phyloP scores from a whole-genome alignment of 64 coral and sea anemone genomes.

The Actinia equina region DNA sequence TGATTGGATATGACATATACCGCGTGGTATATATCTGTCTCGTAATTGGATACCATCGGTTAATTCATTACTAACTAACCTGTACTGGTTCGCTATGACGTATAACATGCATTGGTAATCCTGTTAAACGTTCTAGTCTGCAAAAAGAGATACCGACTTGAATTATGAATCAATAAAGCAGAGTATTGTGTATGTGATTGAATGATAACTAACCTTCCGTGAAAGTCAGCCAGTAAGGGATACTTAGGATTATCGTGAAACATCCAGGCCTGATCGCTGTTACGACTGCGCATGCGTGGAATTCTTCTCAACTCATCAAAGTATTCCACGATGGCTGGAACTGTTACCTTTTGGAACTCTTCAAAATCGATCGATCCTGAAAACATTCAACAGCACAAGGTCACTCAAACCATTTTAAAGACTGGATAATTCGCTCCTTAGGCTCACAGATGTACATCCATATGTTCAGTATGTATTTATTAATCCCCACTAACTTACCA shows the following conservation, averaged over 20 bases:
- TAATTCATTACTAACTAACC: slow-evolving; percentile 14
- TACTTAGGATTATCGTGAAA: slow-evolving; percentile 85
- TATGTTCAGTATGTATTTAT: no score
- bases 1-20: background rate
- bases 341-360: slow-evolving; percentile 62
- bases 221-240: slow-evolving; percentile 73
- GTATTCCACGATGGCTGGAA: slow-evolving; percentile 46
- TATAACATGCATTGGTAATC: slow-evolving; percentile 66
- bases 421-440: no score
- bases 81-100: slow-evolving; percentile 76
- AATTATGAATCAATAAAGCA: background rate
- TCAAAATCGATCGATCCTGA: slow-evolving; percentile 63
- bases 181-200: no score
- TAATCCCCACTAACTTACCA: slow-evolving; percentile 28
- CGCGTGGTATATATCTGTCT: no score
- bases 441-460: no score
- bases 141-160: background rate
- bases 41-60: background rate
- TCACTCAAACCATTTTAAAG: no score
- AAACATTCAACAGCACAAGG: background rate
- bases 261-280: slow-evolving; percentile 88
- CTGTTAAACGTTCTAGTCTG: slow-evolving; percentile 69
- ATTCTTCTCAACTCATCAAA: slow-evolving; percentile 62
- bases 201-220: background rate
- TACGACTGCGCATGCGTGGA: slow-evolving; percentile 75